Evolutionary conservation across 2,888 invertebrate genomes (phyloP).

Genomic region (Xestia c-nigrum): DNA sequence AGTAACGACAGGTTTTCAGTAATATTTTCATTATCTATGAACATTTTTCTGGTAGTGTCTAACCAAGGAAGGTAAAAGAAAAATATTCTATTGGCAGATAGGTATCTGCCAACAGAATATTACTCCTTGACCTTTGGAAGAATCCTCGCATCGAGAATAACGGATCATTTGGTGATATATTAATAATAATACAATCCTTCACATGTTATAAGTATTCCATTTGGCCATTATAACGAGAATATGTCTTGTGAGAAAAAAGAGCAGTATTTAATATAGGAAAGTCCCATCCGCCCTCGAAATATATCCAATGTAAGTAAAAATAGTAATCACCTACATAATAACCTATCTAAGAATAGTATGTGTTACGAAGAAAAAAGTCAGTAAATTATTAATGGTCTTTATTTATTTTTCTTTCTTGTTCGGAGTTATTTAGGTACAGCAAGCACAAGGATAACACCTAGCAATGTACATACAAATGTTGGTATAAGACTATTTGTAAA

Average conservation of each 20-base stretch:
- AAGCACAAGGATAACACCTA: slow-evolving; percentile 7
- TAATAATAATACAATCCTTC: slow-evolving; percentile 9
- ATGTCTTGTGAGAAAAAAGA: background rate
- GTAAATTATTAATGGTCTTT: slow-evolving; percentile 15
- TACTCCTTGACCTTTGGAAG: background rate
- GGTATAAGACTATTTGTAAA: background rate
- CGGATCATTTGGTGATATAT: background rate
- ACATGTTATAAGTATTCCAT: slow-evolving; percentile 19
- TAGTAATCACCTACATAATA: slow-evolving; percentile 2
- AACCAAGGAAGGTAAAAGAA: background rate
- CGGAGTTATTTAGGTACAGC: slow-evolving; percentile 11
- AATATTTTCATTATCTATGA: background rate
- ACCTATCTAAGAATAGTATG: background rate
- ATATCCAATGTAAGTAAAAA: slow-evolving; percentile 13
- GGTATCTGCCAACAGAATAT: background rate
- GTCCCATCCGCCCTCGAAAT: background rate
- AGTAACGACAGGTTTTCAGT: background rate
- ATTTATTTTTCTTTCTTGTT: background rate
- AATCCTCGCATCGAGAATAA: slow-evolving; percentile 6
- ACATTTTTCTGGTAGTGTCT: background rate
- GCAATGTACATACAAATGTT: background rate
- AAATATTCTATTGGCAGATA: background rate
- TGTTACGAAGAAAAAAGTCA: slow-evolving; percentile 4
- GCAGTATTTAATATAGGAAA: background rate
- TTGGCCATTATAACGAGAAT: slow-evolving; percentile 17